Conservation (phyloP, 2,113 vertebrate genomes). For the Cariama cristata region DNA sequence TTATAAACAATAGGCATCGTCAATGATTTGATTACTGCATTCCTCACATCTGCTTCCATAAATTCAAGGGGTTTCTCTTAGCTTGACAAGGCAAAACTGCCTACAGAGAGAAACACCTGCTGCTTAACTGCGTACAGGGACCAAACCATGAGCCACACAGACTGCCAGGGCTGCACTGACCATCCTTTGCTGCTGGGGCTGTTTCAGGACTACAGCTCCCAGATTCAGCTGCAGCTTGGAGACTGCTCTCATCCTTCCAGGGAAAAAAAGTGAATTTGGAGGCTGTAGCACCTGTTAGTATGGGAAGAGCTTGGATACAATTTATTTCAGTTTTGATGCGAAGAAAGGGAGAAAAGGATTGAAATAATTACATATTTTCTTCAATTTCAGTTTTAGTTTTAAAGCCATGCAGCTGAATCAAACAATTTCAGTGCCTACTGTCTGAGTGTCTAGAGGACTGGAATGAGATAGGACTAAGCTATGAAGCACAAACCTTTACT, state of each 20-base stretch:
- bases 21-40: background rate
- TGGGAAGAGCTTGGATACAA: background rate
- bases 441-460: background rate
- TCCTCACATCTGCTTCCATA: background rate
- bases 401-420: background rate
- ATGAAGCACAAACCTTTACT: background rate
- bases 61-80: background rate
- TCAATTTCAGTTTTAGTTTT: background rate
- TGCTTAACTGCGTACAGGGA: fast-evolving
- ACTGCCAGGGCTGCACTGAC: background rate
- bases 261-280: background rate
- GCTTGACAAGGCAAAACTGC: background rate
- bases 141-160: background rate
- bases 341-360: background rate
- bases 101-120: background rate
- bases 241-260: background rate
- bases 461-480: background rate
- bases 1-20: background rate
- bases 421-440: background rate
- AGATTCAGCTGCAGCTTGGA: background rate
- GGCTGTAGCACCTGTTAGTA: background rate
- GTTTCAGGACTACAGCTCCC: background rate
- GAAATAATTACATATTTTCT: background rate
- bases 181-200: background rate
- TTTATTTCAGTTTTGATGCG: background rate